These are phyloP conservation scores for Ahaetulla prasina DNA, from an alignment of 2,113 vertebrate species.

Conservation along the genomic window DNA sequence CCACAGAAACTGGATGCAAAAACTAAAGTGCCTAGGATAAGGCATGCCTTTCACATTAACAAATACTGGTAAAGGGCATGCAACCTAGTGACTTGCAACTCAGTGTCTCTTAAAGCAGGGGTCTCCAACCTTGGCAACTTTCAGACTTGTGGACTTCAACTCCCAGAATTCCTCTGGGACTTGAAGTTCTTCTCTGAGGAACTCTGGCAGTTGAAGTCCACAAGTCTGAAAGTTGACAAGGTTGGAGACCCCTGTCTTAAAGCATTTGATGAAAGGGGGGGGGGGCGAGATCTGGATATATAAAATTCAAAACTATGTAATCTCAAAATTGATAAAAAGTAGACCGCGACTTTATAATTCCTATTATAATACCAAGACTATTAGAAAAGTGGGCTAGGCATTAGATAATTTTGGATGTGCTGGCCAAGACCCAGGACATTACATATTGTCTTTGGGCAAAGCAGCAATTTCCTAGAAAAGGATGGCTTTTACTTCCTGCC, in stretches of 20 bases:
- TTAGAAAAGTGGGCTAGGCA: background rate
- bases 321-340: background rate
- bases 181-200: too few relatives aligned
- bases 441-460: background rate
- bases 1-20: background rate
- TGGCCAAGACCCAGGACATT: background rate
- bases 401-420: background rate
- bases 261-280: background rate
- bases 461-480: background rate
- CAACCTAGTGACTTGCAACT: background rate
- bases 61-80: background rate
- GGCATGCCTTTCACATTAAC: background rate
- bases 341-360: too few relatives aligned
- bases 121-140: too few relatives aligned
- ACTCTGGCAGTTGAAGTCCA: too few relatives aligned
- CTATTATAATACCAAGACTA: background rate
- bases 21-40: background rate
- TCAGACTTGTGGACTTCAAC: too few relatives aligned
- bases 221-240: too few relatives aligned
- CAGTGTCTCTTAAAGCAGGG: background rate
- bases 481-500: background rate
- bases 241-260: too few relatives aligned
- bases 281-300: background rate
- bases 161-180: too few relatives aligned
- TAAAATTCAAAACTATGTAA: background rate